phyloP scores from a whole-genome alignment of 2,888 invertebrate genomes.

The Epistrophella euchroma region DNA sequence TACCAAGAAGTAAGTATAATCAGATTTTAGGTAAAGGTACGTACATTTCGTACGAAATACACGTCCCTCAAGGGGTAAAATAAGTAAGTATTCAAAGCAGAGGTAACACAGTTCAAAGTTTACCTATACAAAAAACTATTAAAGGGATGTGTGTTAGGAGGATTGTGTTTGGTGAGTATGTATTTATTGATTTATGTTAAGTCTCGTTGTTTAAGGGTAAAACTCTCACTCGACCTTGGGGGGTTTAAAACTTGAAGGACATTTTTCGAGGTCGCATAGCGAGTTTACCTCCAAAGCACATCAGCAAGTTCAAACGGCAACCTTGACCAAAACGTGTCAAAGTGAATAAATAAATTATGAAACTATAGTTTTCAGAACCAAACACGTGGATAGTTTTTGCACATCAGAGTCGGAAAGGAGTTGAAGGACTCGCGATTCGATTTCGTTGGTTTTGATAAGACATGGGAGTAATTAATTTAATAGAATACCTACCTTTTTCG shows the following conservation, averaged over 20 bases:
- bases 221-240: conserved; percentile 66
- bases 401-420: conserved; percentile 2
- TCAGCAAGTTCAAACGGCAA: conserved; percentile 58
- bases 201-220: conserved; percentile 33
- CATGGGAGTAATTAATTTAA: conserved; percentile 40
- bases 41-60: conserved; percentile 31
- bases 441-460: conserved; percentile 11
- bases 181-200: conserved; percentile 49
- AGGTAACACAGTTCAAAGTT: background rate
- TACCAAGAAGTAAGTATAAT: background rate
- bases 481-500: background rate
- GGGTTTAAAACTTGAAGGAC: conserved; percentile 56
- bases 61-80: background rate
- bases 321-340: conserved; percentile 65
- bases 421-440: conserved; percentile 18
- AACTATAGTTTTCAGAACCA: background rate
- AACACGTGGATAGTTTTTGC: conserved; percentile 55
- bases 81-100: conserved; percentile 2
- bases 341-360: conserved; percentile 12
- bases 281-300: conserved; percentile 38
- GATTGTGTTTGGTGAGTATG: conserved; percentile 10
- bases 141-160: conserved; percentile 23
- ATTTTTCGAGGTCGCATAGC: conserved; percentile 40
- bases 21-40: conserved; percentile 1
- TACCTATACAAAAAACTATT: conserved; percentile 20